Evolutionary conservation across 2,797 vertebrate genomes (phyloP).

Genomic region (Brotula barbata): DNA sequence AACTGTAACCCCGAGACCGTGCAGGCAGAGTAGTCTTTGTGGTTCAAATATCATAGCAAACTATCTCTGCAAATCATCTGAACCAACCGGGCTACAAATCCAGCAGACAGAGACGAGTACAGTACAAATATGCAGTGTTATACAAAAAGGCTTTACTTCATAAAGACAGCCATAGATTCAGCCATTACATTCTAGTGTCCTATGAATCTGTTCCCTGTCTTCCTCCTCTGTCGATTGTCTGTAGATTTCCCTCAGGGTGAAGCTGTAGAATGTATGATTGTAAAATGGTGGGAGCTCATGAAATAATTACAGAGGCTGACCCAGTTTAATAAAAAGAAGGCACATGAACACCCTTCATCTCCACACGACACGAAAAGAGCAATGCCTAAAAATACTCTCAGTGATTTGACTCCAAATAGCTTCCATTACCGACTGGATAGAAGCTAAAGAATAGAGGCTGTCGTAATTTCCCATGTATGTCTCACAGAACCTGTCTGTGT

Average conservation of each 20-base stretch:
- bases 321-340: slow-evolving; percentile 43
- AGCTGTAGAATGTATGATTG: slow-evolving; percentile 1
- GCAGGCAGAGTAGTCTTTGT: slow-evolving; percentile 6
- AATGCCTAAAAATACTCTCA: slow-evolving; percentile 52
- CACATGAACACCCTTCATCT: slow-evolving; percentile 38
- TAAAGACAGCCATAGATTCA: slow-evolving; percentile 24
- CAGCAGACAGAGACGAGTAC: neutral
- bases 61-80: neutral
- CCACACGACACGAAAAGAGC: slow-evolving; percentile 33
- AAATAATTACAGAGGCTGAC: slow-evolving; percentile 36
- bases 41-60: slow-evolving; percentile 1
- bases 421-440: too few species aligned
- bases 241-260: slow-evolving; percentile 10
- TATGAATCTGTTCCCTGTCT: slow-evolving; percentile 11
- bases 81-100: neutral
- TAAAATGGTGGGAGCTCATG: slow-evolving; percentile 30
- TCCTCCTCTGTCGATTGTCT: slow-evolving; percentile 17
- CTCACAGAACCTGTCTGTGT: too few species aligned
- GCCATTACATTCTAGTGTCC: neutral
- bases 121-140: neutral
- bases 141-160: too few species aligned
- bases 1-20: slow-evolving; percentile 2
- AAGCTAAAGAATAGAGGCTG: too few species aligned
- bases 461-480: too few species aligned
- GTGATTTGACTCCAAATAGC: slow-evolving; percentile 1